Percentiles rank a stretch among this genome's conserved stretches.
phyloP scores from a whole-genome alignment of 1,140 invertebrate genomes.

The Rhagoletis pomonella region DNA sequence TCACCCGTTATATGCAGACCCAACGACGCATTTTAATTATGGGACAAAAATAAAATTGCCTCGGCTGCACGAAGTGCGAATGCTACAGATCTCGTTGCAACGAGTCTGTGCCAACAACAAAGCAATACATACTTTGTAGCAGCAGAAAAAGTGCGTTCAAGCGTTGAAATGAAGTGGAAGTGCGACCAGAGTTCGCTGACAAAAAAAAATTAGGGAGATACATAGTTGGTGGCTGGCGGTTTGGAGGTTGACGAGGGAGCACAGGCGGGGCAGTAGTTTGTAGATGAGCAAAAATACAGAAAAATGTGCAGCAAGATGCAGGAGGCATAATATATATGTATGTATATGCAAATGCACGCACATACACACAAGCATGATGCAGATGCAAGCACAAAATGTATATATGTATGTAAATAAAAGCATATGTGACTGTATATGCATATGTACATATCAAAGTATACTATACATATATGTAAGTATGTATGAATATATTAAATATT shows the following conservation, averaged over 20 bases:
- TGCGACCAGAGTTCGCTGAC: neutral
- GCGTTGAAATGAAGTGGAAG: slow-evolving; percentile 34
- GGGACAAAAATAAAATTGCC: slow-evolving; percentile 47
- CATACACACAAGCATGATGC: neutral
- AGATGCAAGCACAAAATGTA: neutral
- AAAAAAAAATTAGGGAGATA: neutral
- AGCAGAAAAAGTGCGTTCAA: too few relatives aligned
- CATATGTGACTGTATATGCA: too few relatives aligned
- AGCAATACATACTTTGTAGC: neutral
- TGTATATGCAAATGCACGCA: slow-evolving; percentile 17
- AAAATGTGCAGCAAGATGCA: slow-evolving; percentile 23
- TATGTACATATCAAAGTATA: too few relatives aligned
- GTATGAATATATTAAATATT: neutral
- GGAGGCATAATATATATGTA: neutral
- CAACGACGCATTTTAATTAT: slow-evolving; percentile 39
- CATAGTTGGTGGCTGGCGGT: neutral
- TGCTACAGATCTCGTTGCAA: slow-evolving; percentile 9
- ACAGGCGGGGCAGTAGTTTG: too few relatives aligned
- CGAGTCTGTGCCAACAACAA: neutral
- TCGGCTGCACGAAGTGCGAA: slow-evolving; percentile 39
- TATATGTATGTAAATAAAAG: too few relatives aligned
- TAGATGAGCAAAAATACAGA: too few relatives aligned
- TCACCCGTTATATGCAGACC: too few relatives aligned
- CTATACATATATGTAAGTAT: neutral
- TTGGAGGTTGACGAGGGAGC: neutral